Evolutionary conservation across 1,140 invertebrate species (phyloP), one percentile per base, ranked within the genome.

Genomic region (Cotesia glomerata): DNA sequence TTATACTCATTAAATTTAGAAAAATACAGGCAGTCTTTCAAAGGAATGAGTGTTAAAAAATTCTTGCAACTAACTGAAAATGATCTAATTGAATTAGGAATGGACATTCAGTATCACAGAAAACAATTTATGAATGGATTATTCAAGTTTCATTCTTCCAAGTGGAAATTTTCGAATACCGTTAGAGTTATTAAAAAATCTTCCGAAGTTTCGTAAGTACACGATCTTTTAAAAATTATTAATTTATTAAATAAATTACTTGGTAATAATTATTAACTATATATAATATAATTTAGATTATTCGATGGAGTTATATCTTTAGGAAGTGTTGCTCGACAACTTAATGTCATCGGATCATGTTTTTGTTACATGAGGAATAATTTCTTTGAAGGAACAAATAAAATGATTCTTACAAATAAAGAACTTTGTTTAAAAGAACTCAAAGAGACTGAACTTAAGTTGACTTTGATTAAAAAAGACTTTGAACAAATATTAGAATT

Each of bases 1-100:
- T 79, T 91, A 2, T 85, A 86, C 75, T 89, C 88, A 14, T 90
- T 91, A 89, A 84, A 85, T 59, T 87, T 89, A 70, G 89, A 89
- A 59, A 79, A 74, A 66, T 85, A 90, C 61, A 78, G 70, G 9
- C 52, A 75, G 14, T 56, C 81, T 13, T 89, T 89, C 74, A 76
- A 79, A 72, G 86, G 85, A 16, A 87, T 90, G 74, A 80, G 84
- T 76, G 79, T 91, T n/a, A 85, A 85, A 70, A 83, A 76, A 11
- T 90, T 91, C 76, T 76, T 91, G n/a, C 78, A 85, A 32, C 71
- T 90, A 11, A 86, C 86, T 69, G 89, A 90, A 49, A 77, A 87
- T 1, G 87, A 89, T 74, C 81, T 91, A 74, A 72, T 82, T 1
- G 79, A 81, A 49, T 72, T 90, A 51, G 89, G 89, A 61, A 82